Percentiles rank a stretch among this genome's conserved stretches.
Evolutionary conservation across 2,113 vertebrate species (phyloP).

Genomic region (Saccopteryx bilineata): DNA sequence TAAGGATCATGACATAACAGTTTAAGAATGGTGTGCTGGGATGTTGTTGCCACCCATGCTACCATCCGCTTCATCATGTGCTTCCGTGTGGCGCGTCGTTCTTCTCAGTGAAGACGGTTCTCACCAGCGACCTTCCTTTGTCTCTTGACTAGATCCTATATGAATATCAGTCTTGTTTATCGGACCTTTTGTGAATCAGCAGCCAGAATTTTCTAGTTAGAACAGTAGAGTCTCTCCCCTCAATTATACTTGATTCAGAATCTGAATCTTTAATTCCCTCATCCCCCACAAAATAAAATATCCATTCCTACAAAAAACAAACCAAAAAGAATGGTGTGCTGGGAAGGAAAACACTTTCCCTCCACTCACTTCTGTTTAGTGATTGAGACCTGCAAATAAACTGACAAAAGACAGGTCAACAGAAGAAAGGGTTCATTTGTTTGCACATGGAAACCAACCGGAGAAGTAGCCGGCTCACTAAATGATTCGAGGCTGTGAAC

Average conservation of each 20-base stretch:
- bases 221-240: background rate
- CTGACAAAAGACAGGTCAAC: background rate
- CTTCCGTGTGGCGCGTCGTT: too few relatives aligned
- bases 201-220: background rate
- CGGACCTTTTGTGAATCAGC: background rate
- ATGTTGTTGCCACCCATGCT: too few relatives aligned
- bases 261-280: slow-evolving; percentile 5
- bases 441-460: background rate
- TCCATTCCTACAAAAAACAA: slow-evolving; percentile 8
- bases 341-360: background rate
- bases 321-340: background rate
- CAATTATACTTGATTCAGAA: slow-evolving; percentile 7
- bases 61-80: too few relatives aligned
- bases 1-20: background rate
- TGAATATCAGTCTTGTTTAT: background rate
- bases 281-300: slow-evolving; percentile 29
- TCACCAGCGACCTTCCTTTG: too few relatives aligned
- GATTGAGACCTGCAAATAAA: background rate
- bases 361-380: background rate
- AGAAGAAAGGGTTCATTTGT: background rate
- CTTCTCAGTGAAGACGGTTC: too few relatives aligned
- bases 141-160: background rate
- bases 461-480: background rate
- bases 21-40: background rate
- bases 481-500: background rate